Base-by-base conservation (phyloP, 2,888 invertebrate species). In the Pollenia labialis region DNA sequence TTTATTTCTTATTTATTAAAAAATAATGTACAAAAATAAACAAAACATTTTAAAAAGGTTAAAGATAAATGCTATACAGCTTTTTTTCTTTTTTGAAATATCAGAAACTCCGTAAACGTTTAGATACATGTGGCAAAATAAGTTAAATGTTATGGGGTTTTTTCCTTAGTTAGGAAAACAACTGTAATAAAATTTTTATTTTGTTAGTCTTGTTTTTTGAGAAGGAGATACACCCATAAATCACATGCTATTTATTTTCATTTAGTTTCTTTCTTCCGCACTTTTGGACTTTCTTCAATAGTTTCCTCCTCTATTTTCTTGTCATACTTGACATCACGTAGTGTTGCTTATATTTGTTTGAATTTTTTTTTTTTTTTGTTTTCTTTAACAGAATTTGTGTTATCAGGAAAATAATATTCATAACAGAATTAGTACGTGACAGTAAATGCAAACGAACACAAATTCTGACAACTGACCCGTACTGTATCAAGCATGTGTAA, bases 391-490 rank as follows among this genome's bases (percentile, higher is more conserved):
- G 54, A 69, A 40, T 60, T 71, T 74, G 42, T 74, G 85, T 81
- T 85, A 71, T 66, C 75, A 74, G 71, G 48, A 85, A 85, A 85
- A 79, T 75, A 77, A 85, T 85, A 85, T 85, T 82, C 85, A 85
- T 79, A 79, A 77, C 82, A 77, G 54, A 85, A 75, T 66, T 64
- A 56, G 14, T 85, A 85, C 85, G 85, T 85, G 85, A 68, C 66
- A 69, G 82, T 58, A 76, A 85, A 64, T 66, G 64, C 81, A 64
- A 64, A 64, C 58, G 42, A 76, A 71, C 66, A 76, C 76, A 64
- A 81, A 81, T 62, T 40, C 69, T 62, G 64, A 64, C 52, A 75
- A 76, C 74, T 80, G 74, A 71, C 84, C 84, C 79, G 10, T 56
- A 18, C 42, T 62, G 32, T 42, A 46, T 54, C 32, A 32, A 32